phyloP scores from a whole-genome alignment of 1,140 invertebrate genomes.

The Hyposmocoma kahamanoa region DNA sequence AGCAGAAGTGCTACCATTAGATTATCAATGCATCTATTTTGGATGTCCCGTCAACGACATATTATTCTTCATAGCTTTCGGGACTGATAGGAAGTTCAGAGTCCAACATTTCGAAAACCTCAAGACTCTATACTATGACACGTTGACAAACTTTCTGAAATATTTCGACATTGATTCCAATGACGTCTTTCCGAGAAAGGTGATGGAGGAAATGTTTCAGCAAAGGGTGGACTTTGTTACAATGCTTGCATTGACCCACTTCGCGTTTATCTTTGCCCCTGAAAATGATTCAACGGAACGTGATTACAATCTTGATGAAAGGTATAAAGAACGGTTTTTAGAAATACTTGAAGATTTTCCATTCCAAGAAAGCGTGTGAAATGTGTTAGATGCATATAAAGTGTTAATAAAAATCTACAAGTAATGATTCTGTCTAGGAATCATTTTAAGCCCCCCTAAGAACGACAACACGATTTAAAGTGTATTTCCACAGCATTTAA shows the following conservation, averaged over 20 bases:
- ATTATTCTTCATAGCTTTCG: conserved; percentile 28
- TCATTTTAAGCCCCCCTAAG: no score
- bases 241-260: conserved; percentile 8
- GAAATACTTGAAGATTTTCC: no score
- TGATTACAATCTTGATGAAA: no score
- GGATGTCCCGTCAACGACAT: conserved; percentile 35
- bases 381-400: no score
- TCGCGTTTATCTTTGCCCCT: no score
- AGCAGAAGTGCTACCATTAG: conserved; percentile 25
- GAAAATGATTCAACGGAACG: no score
- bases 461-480: no score
- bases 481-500: no score
- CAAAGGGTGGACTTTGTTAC: conserved; percentile 23
- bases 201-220: conserved; percentile 24
- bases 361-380: no score
- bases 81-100: conserved; percentile 29
- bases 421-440: no score
- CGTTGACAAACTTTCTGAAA: conserved; percentile 21
- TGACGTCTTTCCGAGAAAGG: conserved; percentile 18
- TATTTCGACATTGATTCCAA: conserved; percentile 32
- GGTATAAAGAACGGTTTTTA: no score
- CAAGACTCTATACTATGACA: conserved; percentile 31
- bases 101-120: conserved; percentile 25
- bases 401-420: no score
- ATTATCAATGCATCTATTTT: conserved; percentile 36